These are phyloP conservation scores for Mastomys coucha DNA, from an alignment of 2,113 vertebrate species.

Conservation along the genomic window DNA sequence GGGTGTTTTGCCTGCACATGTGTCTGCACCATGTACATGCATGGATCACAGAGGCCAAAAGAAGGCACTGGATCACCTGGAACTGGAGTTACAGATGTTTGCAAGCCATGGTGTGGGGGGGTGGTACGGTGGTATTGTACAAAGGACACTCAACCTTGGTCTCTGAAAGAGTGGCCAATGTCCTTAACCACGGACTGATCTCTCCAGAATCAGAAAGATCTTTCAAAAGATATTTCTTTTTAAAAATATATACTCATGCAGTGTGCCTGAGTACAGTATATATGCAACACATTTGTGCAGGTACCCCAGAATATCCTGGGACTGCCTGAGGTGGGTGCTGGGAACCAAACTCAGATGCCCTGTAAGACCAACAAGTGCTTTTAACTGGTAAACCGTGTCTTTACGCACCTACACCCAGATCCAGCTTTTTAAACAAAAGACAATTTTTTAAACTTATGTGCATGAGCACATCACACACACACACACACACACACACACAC, in stretches of 20 bases:
- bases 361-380: neutral
- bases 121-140: neutral
- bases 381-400: neutral
- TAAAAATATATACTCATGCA: too few species aligned
- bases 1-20: neutral
- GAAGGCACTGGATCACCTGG: neutral
- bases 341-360: neutral
- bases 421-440: too few species aligned
- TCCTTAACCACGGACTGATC: neutral
- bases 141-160: neutral
- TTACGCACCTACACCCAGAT: too few species aligned
- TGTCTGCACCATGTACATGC: neutral
- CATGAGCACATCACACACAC: neutral
- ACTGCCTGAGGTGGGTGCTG: neutral
- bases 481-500: neutral
- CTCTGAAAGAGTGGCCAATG: neutral
- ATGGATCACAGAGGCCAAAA: neutral
- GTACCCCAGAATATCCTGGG: neutral
- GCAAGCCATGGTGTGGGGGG: neutral
- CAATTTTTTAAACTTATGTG: too few species aligned
- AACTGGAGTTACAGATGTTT: neutral
- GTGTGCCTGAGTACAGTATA: neutral
- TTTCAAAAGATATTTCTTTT: too few species aligned
- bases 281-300: neutral
- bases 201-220: neutral